Conservation (phyloP, 2,113 vertebrate genomes). For the Calidris pygmaea region DNA sequence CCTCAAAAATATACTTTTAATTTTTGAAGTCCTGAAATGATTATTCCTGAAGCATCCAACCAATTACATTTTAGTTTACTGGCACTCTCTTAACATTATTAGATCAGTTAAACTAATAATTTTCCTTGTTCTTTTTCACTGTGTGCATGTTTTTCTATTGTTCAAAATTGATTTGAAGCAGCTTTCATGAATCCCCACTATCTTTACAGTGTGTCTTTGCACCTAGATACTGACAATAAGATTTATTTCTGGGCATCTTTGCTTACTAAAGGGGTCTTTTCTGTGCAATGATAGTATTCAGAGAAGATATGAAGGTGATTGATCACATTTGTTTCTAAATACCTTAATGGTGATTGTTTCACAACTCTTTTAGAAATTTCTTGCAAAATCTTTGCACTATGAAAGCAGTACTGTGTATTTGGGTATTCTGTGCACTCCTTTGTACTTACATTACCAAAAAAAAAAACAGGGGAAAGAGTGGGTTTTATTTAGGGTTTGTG, state of each 20-base stretch:
- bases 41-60: background rate
- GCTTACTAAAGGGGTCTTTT: background rate
- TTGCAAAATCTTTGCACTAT: background rate
- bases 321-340: background rate
- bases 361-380: background rate
- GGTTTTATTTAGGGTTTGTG: background rate
- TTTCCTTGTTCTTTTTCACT: background rate
- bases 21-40: background rate
- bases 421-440: background rate
- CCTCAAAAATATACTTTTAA: background rate
- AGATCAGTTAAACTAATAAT: background rate
- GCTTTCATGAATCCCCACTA: background rate
- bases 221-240: background rate
- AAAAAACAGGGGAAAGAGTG: background rate
- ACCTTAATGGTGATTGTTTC: background rate
- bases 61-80: background rate
- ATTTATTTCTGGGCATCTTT: background rate
- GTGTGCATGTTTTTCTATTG: background rate
- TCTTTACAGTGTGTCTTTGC: background rate
- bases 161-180: background rate
- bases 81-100: background rate
- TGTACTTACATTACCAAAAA: background rate
- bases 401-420: background rate
- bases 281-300: background rate
- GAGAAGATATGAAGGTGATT: background rate